Percentiles rank a stretch among this genome's conserved stretches.
These are phyloP conservation scores for Anser brachyrhynchus DNA, from an alignment of 2,113 vertebrate species.

Conservation along the genomic window DNA sequence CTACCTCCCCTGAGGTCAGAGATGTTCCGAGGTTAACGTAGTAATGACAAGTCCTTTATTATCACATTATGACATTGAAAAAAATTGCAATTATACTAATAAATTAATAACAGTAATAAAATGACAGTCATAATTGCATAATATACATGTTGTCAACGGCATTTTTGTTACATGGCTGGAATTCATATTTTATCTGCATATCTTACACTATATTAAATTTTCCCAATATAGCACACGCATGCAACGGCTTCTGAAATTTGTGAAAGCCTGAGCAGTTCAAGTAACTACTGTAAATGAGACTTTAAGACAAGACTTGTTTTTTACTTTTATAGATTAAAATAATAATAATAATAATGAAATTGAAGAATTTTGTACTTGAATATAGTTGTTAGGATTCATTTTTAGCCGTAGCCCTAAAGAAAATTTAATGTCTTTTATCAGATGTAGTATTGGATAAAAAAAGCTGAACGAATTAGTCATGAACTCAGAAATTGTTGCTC, in stretches of 20 bases:
- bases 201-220: constrained; percentile 65
- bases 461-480: background rate
- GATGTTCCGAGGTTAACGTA: constrained; percentile 80
- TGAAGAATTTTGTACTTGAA: background rate
- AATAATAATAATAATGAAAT: background rate
- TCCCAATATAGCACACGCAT: constrained; percentile 10
- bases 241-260: constrained; percentile 39
- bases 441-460: background rate
- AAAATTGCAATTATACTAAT: constrained; percentile 85
- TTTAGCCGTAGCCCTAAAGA: background rate
- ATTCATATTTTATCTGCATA: constrained; percentile 77
- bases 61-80: constrained; percentile 83
- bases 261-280: background rate
- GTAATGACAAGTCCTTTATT: constrained; percentile 87
- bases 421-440: background rate
- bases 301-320: background rate
- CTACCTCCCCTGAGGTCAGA: constrained; percentile 81
- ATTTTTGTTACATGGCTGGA: constrained; percentile 78
- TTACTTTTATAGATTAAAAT: background rate
- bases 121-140: constrained; percentile 84
- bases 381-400: background rate
- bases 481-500: background rate
- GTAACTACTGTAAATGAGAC: background rate
- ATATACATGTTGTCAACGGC: constrained; percentile 82
- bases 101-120: constrained; percentile 87